Conservation (phyloP, 2,113 vertebrate genomes). For the Pionites leucogaster region DNA sequence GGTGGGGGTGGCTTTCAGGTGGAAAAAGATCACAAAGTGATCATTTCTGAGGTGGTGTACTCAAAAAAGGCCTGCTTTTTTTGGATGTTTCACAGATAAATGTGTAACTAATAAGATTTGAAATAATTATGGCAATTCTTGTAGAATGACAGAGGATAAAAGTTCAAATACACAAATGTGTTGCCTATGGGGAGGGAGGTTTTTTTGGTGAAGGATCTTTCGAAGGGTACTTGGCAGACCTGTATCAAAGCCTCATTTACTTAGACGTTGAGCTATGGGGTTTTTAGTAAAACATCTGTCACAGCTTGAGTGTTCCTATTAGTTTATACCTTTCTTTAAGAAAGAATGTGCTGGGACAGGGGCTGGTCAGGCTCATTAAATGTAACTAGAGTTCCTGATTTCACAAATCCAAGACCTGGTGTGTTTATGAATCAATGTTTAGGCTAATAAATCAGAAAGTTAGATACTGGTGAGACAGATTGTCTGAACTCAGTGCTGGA, state of each 20-base stretch:
- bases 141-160: not conserved
- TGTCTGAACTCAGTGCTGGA: not conserved
- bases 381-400: not conserved
- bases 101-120: not conserved
- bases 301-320: not conserved
- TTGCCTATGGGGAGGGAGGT: not conserved
- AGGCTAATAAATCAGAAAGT: not conserved
- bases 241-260: not conserved
- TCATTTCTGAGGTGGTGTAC: rapidly evolving
- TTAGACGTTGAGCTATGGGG: not conserved
- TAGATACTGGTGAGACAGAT: not conserved
- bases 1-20: not conserved
- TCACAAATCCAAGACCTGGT: not conserved
- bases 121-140: not conserved
- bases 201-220: not conserved
- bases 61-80: not conserved
- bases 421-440: not conserved
- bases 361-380: not conserved
- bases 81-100: not conserved
- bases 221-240: not conserved
- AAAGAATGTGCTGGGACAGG: not conserved
- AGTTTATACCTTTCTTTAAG: not conserved
- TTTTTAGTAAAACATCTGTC: not conserved
- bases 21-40: not conserved
- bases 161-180: not conserved